These are phyloP conservation scores for Pachyrhynchus sulphureomaculatus DNA, from an alignment of 1,140 invertebrate genomes.

Conservation along the genomic window DNA sequence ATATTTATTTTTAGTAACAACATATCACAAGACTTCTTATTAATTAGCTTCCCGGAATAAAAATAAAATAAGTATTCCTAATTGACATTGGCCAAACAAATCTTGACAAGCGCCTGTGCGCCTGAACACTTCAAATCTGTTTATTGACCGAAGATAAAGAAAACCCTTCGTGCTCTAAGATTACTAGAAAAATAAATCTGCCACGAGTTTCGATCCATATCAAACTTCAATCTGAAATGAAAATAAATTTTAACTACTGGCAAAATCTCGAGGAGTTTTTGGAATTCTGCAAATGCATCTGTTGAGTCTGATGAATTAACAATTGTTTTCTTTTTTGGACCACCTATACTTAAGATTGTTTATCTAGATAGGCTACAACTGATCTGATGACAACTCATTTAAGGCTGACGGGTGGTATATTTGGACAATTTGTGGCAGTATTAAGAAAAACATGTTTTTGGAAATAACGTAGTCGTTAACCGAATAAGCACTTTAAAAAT, in stretches of 20 bases:
- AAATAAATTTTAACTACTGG: slow-evolving; percentile 27
- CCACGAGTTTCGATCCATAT: slow-evolving; percentile 13
- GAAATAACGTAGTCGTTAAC: slow-evolving; percentile 3
- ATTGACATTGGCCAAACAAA: slow-evolving; percentile 29
- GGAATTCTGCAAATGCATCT: slow-evolving; percentile 27
- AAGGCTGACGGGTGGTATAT: slow-evolving; percentile 6
- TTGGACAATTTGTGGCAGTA: slow-evolving; percentile 24
- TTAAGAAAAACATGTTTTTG: slow-evolving; percentile 15
- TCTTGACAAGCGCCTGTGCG: slow-evolving; percentile 17
- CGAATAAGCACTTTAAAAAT: no score
- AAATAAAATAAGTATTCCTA: slow-evolving; percentile 1
- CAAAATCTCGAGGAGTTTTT: slow-evolving; percentile 20
- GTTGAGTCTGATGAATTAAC: slow-evolving; percentile 26
- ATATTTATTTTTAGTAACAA: no score
- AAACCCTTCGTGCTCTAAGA: slow-evolving; percentile 14
- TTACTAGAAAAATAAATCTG: slow-evolving; percentile 31
- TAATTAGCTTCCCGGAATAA: neutral
- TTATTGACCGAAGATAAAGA: slow-evolving; percentile 10
- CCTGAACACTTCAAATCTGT: neutral
- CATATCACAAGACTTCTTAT: no score
- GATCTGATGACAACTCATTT: slow-evolving; percentile 34
- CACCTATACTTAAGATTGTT: slow-evolving; percentile 31
- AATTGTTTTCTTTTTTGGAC: slow-evolving; percentile 32
- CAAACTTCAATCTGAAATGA: slow-evolving; percentile 23
- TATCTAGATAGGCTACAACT: slow-evolving; percentile 18